A percentile compares a stretch with the other conserved stretches of the same genome.
Conservation (phyloP, 2,797 vertebrate species). For the Lepilemur septentrionalis region DNA sequence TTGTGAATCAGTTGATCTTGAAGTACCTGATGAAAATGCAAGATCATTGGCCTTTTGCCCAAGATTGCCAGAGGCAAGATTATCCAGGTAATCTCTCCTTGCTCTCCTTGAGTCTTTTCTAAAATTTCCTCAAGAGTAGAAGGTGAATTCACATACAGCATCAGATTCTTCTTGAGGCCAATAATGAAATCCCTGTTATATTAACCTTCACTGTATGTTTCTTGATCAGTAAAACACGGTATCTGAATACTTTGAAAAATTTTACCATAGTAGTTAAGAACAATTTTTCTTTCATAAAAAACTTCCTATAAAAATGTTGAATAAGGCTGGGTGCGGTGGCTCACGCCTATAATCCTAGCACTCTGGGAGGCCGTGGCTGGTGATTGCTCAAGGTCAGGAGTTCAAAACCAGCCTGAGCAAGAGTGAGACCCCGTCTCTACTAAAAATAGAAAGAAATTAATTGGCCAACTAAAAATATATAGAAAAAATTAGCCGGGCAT, state of each 20-base stretch:
- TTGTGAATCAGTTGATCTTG: neutral
- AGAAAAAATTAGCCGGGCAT: too few relatives aligned
- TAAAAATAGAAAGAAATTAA: too few relatives aligned
- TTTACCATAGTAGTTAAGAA: neutral
- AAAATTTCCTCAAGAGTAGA: neutral
- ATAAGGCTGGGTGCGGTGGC: neutral
- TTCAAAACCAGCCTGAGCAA: too few relatives aligned
- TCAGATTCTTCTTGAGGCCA: neutral
- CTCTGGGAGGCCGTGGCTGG: too few relatives aligned
- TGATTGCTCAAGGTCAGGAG: too few relatives aligned
- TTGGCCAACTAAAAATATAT: too few relatives aligned
- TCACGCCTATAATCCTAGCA: too few relatives aligned
- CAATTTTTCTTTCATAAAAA: slow-evolving; percentile 40
- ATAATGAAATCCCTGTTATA: neutral
- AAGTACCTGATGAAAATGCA: neutral
- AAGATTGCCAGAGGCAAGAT: neutral
- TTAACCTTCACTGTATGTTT: neutral
- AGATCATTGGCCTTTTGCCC: neutral
- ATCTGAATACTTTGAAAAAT: neutral
- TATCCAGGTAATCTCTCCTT: neutral
- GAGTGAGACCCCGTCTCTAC: too few relatives aligned
- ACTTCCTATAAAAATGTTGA: neutral
- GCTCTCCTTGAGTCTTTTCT: neutral
- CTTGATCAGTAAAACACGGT: neutral
- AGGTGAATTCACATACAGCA: neutral